These are phyloP conservation scores for Salmo trutta DNA, from an alignment of 2,797 vertebrate species.

Conservation along the genomic window DNA sequence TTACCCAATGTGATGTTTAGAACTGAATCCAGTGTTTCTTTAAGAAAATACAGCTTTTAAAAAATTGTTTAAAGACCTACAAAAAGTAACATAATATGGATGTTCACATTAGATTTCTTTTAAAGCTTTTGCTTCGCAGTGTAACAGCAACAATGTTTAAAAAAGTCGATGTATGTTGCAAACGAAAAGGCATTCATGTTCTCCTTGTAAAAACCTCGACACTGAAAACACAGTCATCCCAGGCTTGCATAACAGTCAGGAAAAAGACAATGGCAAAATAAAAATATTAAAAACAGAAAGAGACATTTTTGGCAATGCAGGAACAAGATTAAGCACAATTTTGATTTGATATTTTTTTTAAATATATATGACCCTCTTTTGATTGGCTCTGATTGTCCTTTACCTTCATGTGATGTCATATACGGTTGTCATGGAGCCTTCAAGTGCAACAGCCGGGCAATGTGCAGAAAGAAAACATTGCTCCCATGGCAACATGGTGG, in stretches of 20 bases:
- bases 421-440: conserved; percentile 74
- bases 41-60: conserved; percentile 74
- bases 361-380: conserved; percentile 66
- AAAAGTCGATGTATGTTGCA: conserved; percentile 69
- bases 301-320: conserved; percentile 79
- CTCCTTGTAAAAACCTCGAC: conserved; percentile 68
- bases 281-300: conserved; percentile 46
- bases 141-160: conserved; percentile 78
- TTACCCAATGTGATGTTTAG: conserved; percentile 70
- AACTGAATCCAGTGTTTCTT: conserved; percentile 83
- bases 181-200: conserved; percentile 71
- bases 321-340: conserved; percentile 73
- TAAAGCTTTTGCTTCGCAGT: conserved; percentile 85
- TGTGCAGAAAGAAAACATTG: conserved; percentile 60
- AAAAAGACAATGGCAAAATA: conserved; percentile 61
- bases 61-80: conserved; percentile 72
- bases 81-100: conserved; percentile 73
- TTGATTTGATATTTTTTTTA: conserved; percentile 70
- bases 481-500: conserved; percentile 69
- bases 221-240: conserved; percentile 69
- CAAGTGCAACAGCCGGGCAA: conserved; percentile 75
- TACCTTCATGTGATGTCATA: conserved; percentile 76
- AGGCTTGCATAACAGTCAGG: conserved; percentile 78
- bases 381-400: conserved; percentile 85
- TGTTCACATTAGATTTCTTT: conserved; percentile 80